phyloP scores from a whole-genome alignment of 2,797 vertebrate genomes.

The Sebastes nivosus region DNA sequence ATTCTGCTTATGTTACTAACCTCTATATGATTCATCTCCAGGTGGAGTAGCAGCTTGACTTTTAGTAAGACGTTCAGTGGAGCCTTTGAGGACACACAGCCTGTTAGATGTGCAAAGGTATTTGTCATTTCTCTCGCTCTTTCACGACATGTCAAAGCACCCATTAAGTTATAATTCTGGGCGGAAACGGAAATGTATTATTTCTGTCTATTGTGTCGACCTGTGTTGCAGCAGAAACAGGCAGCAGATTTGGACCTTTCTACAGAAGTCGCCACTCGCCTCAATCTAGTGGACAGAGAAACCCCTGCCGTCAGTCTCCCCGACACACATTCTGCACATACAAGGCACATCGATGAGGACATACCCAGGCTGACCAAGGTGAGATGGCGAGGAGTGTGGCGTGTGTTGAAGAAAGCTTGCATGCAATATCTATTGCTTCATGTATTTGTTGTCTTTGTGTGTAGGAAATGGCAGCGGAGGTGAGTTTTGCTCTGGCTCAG shows the following conservation, averaged over 20 bases:
- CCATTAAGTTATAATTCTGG: not conserved
- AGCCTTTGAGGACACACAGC: conserved; percentile 52
- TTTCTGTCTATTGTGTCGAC: not conserved
- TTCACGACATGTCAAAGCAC: not conserved
- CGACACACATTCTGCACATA: conserved; percentile 37
- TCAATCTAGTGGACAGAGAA: conserved; percentile 82
- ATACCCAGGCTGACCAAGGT: conserved; percentile 88
- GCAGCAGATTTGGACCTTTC: conserved; percentile 79
- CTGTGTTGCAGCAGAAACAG: conserved; percentile 58
- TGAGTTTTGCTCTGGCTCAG: conserved; percentile 82
- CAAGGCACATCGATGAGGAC: conserved; percentile 74
- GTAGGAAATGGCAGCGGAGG: conserved; percentile 91
- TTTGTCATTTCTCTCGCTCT: not conserved
- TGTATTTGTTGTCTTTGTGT: conserved; percentile 17
- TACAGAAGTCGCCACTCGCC: conserved; percentile 80
- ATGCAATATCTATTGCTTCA: not conserved
- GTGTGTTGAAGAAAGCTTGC: not conserved
- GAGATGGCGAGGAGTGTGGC: not conserved
- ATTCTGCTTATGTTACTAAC: conserved; percentile 3
- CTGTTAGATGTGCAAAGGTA: conserved; percentile 66
- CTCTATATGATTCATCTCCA: conserved; percentile 14
- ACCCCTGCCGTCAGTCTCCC: conserved; percentile 49
- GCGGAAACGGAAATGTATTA: not conserved
- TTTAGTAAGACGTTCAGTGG: conserved; percentile 61
- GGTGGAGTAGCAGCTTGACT: conserved; percentile 50